phyloP scores from a whole-genome alignment of 1,140 invertebrate species.

The Phortica variegata region DNA sequence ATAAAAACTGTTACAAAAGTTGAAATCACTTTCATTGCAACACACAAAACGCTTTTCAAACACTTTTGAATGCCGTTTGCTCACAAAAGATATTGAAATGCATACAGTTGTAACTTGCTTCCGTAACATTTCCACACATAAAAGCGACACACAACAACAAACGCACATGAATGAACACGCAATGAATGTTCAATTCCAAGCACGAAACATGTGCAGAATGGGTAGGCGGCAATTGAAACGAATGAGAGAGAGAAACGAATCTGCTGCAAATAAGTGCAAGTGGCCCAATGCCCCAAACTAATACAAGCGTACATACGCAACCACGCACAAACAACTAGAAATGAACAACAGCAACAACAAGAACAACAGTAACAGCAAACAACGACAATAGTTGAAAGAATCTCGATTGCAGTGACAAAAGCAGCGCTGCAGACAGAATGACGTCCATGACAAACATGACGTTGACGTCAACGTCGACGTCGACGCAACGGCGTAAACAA shows the following conservation, averaged over 20 bases:
- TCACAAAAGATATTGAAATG: too few relatives aligned
- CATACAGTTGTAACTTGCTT: too few relatives aligned
- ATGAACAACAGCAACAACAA: constrained; percentile 13
- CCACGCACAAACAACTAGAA: constrained; percentile 5
- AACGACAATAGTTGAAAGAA: constrained; percentile 20
- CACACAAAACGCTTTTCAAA: too few relatives aligned
- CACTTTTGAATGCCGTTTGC: too few relatives aligned
- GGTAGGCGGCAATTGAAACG: constrained; percentile 25
- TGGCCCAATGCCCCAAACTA: constrained; percentile 33
- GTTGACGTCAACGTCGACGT: too few relatives aligned
- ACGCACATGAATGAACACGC: too few relatives aligned
- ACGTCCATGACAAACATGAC: not conserved
- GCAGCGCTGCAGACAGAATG: not conserved
- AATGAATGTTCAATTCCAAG: too few relatives aligned
- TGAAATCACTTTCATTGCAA: too few relatives aligned
- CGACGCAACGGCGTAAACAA: too few relatives aligned
- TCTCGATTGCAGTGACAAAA: constrained; percentile 1
- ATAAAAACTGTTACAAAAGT: too few relatives aligned
- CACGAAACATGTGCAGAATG: constrained; percentile 18
- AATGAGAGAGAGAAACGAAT: not conserved
- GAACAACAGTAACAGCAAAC: constrained; percentile 40
- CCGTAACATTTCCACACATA: too few relatives aligned
- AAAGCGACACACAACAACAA: too few relatives aligned
- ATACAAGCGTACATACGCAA: constrained; percentile 11
- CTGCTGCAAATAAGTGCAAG: constrained; percentile 7